phyloP scores from a whole-genome alignment of 2,113 vertebrate species.

The Syngnathoides biaculeatus region DNA sequence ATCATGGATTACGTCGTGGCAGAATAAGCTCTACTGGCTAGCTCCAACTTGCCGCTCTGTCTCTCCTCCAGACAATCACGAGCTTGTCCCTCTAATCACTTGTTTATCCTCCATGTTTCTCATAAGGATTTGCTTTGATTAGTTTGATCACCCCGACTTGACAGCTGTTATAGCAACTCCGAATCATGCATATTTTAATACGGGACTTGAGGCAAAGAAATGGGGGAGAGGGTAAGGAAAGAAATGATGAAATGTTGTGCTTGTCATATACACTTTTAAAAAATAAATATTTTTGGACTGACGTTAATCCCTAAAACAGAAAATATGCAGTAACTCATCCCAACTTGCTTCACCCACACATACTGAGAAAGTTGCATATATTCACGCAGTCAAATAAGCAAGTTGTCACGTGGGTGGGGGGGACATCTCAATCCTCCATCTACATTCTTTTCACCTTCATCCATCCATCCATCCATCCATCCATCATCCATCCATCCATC shows the following conservation, averaged over 20 bases:
- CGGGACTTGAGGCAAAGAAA: conserved; percentile 34
- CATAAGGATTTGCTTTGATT: conserved; percentile 51
- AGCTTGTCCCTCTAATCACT: conserved; percentile 44
- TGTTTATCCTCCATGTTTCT: conserved; percentile 50
- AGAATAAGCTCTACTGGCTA: conserved; percentile 32
- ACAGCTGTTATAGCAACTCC: conserved; percentile 48
- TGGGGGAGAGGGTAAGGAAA: background rate
- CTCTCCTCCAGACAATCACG: conserved; percentile 33
- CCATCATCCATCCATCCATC: too few relatives aligned
- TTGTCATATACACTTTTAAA: conserved; percentile 29
- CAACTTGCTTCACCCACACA: conserved; percentile 16
- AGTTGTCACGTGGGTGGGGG: too few relatives aligned
- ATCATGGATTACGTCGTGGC: conserved; percentile 45
- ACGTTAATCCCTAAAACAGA: conserved; percentile 23
- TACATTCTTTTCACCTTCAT: background rate
- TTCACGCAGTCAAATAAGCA: conserved; percentile 12
- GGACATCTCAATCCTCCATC: background rate
- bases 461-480: too few relatives aligned
- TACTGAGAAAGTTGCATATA: conserved; percentile 11
- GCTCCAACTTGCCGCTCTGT: conserved; percentile 9
- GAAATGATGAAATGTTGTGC: conserved; percentile 35
- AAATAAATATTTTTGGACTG: conserved; percentile 14
- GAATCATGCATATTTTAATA: conserved; percentile 52
- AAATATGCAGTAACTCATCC: conserved; percentile 18
- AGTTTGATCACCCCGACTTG: conserved; percentile 44